phyloP scores from a whole-genome alignment of 2,113 vertebrate genomes.

The Pseudonaja textilis region DNA sequence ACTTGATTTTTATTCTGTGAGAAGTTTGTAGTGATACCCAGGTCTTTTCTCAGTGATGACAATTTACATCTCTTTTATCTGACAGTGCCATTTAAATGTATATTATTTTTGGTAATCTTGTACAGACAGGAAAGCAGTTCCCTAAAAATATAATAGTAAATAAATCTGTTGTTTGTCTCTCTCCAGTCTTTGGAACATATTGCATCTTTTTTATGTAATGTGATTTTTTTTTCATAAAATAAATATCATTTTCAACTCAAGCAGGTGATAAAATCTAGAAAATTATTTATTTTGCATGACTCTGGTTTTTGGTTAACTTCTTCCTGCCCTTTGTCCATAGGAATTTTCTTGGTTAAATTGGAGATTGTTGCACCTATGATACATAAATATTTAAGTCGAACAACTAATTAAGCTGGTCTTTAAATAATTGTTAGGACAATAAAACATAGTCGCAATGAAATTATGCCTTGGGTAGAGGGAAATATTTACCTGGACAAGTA shows the following conservation, averaged over 20 bases:
- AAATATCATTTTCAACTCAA: background rate
- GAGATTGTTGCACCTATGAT: constrained; percentile 14
- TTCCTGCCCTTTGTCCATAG: background rate
- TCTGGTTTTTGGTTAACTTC: background rate
- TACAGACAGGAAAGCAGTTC: background rate
- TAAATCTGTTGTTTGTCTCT: background rate
- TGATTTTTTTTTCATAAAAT: background rate
- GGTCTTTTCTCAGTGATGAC: background rate
- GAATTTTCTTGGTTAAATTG: background rate
- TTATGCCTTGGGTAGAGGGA: constrained; percentile 57
- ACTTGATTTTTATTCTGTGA: background rate
- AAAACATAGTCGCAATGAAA: constrained; percentile 64
- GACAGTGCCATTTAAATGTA: background rate
- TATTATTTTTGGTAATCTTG: background rate
- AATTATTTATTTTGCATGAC: background rate
- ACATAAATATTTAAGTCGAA: constrained; percentile 38
- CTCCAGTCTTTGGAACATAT: background rate
- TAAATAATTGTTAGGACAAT: constrained; percentile 36
- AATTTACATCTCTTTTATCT: background rate
- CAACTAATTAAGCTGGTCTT: constrained; percentile 43
- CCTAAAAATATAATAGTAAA: background rate
- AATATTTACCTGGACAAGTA: constrained; percentile 60
- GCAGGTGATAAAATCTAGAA: background rate
- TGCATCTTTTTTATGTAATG: background rate
- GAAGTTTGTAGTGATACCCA: no score